These are phyloP conservation scores for Phacellophora camtschatica DNA, from an alignment of 30 jellyfish, hydroid and myxozoan species.

Conservation along the genomic window DNA sequence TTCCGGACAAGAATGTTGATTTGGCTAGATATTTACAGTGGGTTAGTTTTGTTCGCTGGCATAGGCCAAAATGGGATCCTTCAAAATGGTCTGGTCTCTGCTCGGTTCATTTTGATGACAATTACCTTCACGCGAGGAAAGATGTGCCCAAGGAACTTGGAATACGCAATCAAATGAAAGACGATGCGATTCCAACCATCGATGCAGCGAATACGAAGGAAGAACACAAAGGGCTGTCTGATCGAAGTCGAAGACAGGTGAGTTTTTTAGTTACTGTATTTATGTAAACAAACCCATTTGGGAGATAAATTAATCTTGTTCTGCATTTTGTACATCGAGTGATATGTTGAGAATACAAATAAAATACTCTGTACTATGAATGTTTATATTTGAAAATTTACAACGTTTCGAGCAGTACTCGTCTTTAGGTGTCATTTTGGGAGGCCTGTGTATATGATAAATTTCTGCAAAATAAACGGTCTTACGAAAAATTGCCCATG, in stretches of 20 bases:
- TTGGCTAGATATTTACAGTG: background rate
- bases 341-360: too few relatives aligned
- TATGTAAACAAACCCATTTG: too few relatives aligned
- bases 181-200: background rate
- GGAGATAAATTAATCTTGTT: too few relatives aligned
- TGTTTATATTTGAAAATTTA: background rate
- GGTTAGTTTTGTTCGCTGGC: background rate
- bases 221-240: background rate
- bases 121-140: background rate
- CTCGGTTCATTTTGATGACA: background rate
- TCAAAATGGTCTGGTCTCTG: background rate
- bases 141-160: background rate
- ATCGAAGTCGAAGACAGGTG: background rate
- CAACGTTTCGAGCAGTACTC: background rate
- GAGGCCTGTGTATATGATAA: background rate
- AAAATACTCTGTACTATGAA: too few relatives aligned
- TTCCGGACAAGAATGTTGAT: background rate
- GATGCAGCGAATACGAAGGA: background rate
- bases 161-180: background rate
- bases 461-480: too few relatives aligned
- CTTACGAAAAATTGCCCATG: too few relatives aligned
- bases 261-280: too few relatives aligned
- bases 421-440: background rate
- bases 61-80: background rate
- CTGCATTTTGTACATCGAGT: too few relatives aligned